Conservation (phyloP, 2,113 vertebrate species). For the Ammodytes marinus region DNA sequence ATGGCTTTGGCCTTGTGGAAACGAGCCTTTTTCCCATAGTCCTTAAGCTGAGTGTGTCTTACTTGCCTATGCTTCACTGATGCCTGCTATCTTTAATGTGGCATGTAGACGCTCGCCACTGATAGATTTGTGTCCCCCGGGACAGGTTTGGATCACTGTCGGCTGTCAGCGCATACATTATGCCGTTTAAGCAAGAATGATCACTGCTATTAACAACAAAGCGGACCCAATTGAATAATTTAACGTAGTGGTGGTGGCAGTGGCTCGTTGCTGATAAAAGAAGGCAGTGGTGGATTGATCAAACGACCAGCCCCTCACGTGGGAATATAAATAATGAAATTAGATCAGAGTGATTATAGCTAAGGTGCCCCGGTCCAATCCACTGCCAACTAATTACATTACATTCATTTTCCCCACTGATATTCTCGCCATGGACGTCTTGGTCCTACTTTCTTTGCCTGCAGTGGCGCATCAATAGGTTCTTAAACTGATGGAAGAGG, state of each 20-base stretch:
- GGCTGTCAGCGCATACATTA: conserved; percentile 78
- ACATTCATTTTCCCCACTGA: conserved; percentile 34
- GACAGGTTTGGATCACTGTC: conserved; percentile 77
- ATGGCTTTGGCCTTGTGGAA: conserved; percentile 60
- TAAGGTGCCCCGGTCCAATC: conserved; percentile 37
- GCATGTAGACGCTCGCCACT: conserved; percentile 54
- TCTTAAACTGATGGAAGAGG: conserved; percentile 42
- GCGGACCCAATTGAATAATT: conserved; percentile 77
- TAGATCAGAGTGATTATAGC: conserved; percentile 63
- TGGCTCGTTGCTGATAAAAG: conserved; percentile 68
- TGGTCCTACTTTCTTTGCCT: conserved; percentile 53
- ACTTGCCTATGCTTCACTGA: conserved; percentile 52
- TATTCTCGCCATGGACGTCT: conserved; percentile 45
- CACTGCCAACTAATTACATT: conserved; percentile 26
- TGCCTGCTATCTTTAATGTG: conserved; percentile 63
- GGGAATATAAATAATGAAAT: conserved; percentile 71
- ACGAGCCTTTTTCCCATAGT: conserved; percentile 21
- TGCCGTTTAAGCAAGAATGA: conserved; percentile 80
- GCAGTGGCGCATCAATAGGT: conserved; percentile 64
- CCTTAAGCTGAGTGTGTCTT: conserved; percentile 60
- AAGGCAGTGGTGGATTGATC: conserved; percentile 55
- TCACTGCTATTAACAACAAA: conserved; percentile 82
- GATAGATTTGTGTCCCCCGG: conserved; percentile 75
- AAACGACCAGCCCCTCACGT: conserved; percentile 46
- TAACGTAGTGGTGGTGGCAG: conserved; percentile 55